phyloP scores from a whole-genome alignment of 1,140 invertebrate genomes.

The Phenacoccus solenopsis region DNA sequence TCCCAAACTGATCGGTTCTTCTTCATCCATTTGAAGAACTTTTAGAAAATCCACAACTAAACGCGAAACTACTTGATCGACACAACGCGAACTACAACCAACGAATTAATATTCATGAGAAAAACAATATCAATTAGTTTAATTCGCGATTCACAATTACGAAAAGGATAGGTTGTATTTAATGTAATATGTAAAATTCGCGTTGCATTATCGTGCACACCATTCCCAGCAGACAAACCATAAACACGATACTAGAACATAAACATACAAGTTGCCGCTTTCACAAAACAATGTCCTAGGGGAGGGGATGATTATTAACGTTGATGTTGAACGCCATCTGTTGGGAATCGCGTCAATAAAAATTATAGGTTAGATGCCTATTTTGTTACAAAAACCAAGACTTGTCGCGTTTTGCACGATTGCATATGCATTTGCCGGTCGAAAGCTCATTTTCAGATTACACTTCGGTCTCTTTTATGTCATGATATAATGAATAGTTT shows the following conservation, averaged over 20 bases:
- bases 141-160: not conserved
- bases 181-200: not conserved
- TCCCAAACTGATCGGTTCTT: slow-evolving; percentile 44
- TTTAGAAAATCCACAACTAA: not conserved
- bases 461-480: too few relatives aligned
- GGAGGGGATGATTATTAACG: not conserved
- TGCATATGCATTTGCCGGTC: too few relatives aligned
- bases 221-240: not conserved
- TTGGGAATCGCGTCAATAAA: not conserved
- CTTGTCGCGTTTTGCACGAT: too few relatives aligned
- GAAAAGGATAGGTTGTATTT: not conserved
- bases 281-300: not conserved
- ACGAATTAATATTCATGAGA: not conserved
- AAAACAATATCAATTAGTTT: not conserved
- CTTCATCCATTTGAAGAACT: slow-evolving; percentile 38
- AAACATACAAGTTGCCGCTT: slow-evolving; percentile 15
- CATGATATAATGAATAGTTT: too few relatives aligned
- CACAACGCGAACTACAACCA: not conserved
- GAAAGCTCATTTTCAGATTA: too few relatives aligned
- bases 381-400: too few relatives aligned
- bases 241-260: slow-evolving; percentile 4
- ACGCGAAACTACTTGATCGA: not conserved
- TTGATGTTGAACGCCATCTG: not conserved
- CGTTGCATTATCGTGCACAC: not conserved
- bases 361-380: not conserved